Evolutionary conservation across 2,797 vertebrate species (phyloP), one percentile per base, ranked within the genome.

Genomic region (Choloepus didactylus): DNA sequence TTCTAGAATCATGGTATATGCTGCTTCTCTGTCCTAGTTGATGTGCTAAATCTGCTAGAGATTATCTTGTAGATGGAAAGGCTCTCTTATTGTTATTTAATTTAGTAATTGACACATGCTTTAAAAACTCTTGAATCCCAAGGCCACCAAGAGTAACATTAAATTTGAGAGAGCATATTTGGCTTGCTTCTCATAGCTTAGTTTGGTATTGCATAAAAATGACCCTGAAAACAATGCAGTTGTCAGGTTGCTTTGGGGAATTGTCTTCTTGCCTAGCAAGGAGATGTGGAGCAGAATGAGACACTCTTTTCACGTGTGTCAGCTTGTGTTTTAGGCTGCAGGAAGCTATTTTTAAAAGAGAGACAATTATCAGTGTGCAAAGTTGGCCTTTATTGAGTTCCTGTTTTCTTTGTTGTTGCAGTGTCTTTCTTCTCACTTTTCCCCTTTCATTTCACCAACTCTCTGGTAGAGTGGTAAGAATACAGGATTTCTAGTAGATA

Each of bases 41-140:
- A 1, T 84, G 82, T 95, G 31, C 38, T 88, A 35, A 92, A 94
- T 95, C 38, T 21, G 54, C 75, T 93, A 90, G 73, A 35, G 51
- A 46, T 76, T 64, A 72, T 51, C 23, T 95, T 80, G 35, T 51
- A 76, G 35, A 60, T 69, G 38, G 69, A 85, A 91, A 82, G 31
- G 10, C 66, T 92, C 96, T 96, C 54, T 96, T 86, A 86, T 31
- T 94, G n/a, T 86, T 73, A 83, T 41, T 95, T 95, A 94, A 81
- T 93, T 14, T 93, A 87, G 38, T 94, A 64, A 89, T 93, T 96
- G 90, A 46, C 81, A 95, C 11, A n/a, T 73, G 18, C 25, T 92
- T 96, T 93, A 95, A 83, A 89, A 96, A 46, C 92, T 35, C 60
- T 56, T 69, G 18, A 84, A 64, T 93, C 41, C 54, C 92, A 70